phyloP scores from a whole-genome alignment of 2,888 invertebrate genomes.

The Cyclophora punctaria region DNA sequence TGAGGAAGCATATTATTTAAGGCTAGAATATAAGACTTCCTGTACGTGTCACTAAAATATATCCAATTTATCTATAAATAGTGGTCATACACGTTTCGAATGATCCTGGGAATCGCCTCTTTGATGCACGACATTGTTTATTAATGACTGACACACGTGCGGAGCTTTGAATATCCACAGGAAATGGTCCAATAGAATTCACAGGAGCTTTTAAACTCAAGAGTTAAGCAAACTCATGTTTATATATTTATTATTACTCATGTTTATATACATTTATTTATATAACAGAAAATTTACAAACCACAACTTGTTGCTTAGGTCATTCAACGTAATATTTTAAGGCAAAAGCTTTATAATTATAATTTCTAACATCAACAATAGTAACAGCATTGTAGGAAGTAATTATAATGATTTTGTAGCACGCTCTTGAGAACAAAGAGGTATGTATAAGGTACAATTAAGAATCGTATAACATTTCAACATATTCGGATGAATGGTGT shows the following conservation, averaged over 20 bases:
- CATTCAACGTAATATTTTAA: conserved; percentile 6
- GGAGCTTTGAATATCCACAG: conserved; percentile 39
- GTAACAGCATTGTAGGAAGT: conserved; percentile 30
- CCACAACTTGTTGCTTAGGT: conserved; percentile 4
- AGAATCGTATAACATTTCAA: conserved; percentile 40
- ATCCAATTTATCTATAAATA: conserved; percentile 14
- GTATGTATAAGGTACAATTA: conserved; percentile 38
- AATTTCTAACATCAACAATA: conserved; percentile 25
- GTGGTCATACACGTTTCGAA: conserved; percentile 26
- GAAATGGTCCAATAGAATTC: conserved; percentile 44
- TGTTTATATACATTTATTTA: too few relatives aligned
- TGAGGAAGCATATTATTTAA: not conserved
- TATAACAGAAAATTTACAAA: conserved; percentile 9
- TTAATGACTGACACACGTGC: conserved; percentile 40
- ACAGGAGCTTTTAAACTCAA: conserved; percentile 26
- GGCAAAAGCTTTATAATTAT: conserved; percentile 13
- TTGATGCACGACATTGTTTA: conserved; percentile 56
- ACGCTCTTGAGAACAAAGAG: conserved; percentile 29
- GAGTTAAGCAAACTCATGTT: conserved; percentile 23
- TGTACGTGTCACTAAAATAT: conserved; percentile 17
- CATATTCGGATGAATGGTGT: conserved; percentile 34
- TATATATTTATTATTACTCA: too few relatives aligned
- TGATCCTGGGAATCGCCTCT: conserved; percentile 40
- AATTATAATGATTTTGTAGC: conserved; percentile 34
- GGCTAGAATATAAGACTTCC: not conserved